Evolutionary conservation across 92 coral and sea anemone species (phyloP).

Genomic region (Metridium senile): DNA sequence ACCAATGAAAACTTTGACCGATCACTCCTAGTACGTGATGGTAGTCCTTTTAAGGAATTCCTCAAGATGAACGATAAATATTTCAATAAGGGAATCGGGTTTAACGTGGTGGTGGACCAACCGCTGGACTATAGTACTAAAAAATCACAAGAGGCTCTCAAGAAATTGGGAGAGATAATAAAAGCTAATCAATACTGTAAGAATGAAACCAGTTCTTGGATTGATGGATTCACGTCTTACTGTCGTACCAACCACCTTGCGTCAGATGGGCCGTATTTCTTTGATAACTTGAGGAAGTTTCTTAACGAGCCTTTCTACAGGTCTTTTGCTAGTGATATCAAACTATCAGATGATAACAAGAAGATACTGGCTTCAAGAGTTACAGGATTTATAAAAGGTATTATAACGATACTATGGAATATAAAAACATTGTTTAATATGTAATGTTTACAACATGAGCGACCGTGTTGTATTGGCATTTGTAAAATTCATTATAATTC

Average conservation of each 20-base stretch:
- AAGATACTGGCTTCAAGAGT: conserved; percentile 47
- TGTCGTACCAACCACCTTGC: conserved; percentile 1
- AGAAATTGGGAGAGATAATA: conserved; percentile 44
- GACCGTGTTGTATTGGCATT: background rate
- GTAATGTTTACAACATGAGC: too few relatives aligned
- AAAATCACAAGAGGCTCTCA: conserved; percentile 42
- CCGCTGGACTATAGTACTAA: conserved; percentile 38
- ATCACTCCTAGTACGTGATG: conserved; percentile 63
- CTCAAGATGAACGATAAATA: conserved; percentile 46
- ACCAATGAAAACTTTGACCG: conserved; percentile 70
- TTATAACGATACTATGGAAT: too few relatives aligned
- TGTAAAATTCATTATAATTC: too few relatives aligned
- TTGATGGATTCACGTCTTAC: conserved; percentile 33
- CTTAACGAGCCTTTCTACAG: conserved; percentile 41
- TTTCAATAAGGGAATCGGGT: conserved; percentile 39
- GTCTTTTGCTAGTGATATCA: conserved; percentile 31
- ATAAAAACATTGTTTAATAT: too few relatives aligned
- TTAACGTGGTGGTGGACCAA: conserved; percentile 58
- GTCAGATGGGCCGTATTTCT: conserved; percentile 37
- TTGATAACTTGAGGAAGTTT: conserved; percentile 29
- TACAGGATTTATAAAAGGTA: conserved; percentile 36
- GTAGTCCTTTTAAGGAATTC: conserved; percentile 49
- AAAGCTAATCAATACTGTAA: conserved; percentile 56
- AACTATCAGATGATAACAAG: conserved; percentile 33
- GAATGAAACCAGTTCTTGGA: conserved; percentile 57